Base-by-base conservation (phyloP, 2,888 invertebrate genomes). In the Coecobrya sp. region DNA sequence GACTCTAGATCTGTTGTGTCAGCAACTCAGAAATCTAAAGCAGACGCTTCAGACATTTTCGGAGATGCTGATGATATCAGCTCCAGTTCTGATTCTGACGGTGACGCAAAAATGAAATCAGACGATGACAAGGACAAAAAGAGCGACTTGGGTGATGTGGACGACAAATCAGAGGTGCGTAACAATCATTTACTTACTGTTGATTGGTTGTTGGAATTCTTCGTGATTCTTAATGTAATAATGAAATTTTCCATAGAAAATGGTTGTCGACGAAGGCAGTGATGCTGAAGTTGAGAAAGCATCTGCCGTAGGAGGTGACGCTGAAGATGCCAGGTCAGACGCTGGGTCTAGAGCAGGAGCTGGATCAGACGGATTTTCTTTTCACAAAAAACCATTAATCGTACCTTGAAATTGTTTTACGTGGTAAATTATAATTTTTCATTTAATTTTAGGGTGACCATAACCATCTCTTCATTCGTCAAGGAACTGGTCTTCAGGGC, bases 401-500 rank as follows among this genome's bases (percentile, higher is more conserved):
- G 97, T 97, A 95, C 96, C 96, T 59, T 59, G n/a, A n/a, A n/a
- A n/a, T n/a, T n/a, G n/a, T n/a, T n/a, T n/a, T n/a, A n/a, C n/a
- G n/a, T n/a, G n/a, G n/a, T n/a, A n/a, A n/a, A n/a, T n/a, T n/a
- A n/a, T n/a, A n/a, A n/a, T n/a, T n/a, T n/a, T n/a, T n/a, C n/a
- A n/a, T n/a, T n/a, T n/a, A n/a, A n/a, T n/a, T 62, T 96, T 82
- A 97, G 96, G 99, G 99, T 13, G 99, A 99, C 96, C 99, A 99
- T 96, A 99, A 99, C 96, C 99, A 99, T 95, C 96, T 99, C 94
- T 99, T 99, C 96, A 98, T 99, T 93, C 97, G 99, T 0, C 99
- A 99, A 97, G 99, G 99, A 62, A 99, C 99, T 0, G 99, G 99
- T 96, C 96, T 99, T 0, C 99, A 99, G 95, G 99, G 99, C 0